Conservation (phyloP, 2,797 vertebrate species). For the Peromyscus nudipes region DNA sequence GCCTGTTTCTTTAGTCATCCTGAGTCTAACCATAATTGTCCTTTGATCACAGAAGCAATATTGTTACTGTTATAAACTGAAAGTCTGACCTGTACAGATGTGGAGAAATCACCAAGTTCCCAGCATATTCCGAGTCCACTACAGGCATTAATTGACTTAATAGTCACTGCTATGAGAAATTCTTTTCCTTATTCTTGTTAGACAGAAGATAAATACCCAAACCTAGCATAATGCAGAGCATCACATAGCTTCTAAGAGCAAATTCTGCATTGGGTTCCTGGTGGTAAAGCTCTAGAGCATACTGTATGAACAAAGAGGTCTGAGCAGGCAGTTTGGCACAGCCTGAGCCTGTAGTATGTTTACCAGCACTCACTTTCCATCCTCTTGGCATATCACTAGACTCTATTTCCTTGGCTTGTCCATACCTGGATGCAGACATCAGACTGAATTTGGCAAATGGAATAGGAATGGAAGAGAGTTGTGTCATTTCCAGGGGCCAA, state of each 20-base stretch:
- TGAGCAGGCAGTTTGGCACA: not conserved
- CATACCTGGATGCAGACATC: not conserved
- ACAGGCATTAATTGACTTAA: not conserved
- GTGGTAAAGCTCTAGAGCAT: not conserved
- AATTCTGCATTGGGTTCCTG: not conserved
- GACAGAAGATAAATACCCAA: conserved; percentile 38
- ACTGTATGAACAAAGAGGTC: not conserved
- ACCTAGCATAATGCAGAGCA: not conserved
- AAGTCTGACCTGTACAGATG: not conserved
- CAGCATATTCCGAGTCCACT: not conserved
- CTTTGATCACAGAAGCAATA: conserved; percentile 16
- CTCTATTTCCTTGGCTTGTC: not conserved
- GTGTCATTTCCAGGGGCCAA: not conserved
- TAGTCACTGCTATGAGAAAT: conserved; percentile 32
- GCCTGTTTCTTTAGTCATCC: not conserved
- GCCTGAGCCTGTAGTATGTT: not conserved
- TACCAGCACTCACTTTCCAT: not conserved
- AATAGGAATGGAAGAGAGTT: not conserved
- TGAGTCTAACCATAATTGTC: not conserved
- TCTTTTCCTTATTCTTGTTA: conserved; percentile 39
- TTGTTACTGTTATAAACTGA: not conserved
- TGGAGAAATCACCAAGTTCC: conserved; percentile 22
- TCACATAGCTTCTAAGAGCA: not conserved
- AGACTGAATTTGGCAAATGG: not conserved
- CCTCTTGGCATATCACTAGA: not conserved